These are phyloP conservation scores for Psittacula echo DNA, from an alignment of 2,797 vertebrate species.

Conservation along the genomic window DNA sequence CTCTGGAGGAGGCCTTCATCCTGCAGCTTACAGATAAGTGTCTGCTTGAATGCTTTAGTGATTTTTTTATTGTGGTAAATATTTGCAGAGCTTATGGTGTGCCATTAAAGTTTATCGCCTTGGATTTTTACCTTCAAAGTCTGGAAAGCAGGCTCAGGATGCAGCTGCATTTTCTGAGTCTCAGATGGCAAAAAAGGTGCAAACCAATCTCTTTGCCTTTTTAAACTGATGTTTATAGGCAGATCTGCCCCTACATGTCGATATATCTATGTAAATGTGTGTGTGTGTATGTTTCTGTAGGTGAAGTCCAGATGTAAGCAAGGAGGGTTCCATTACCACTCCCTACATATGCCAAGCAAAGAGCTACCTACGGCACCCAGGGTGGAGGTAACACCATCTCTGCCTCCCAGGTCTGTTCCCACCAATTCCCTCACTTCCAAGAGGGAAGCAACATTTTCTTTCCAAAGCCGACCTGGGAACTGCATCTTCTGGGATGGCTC, in stretches of 20 bases:
- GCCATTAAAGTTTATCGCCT: neutral
- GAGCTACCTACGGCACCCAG: neutral
- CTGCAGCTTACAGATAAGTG: neutral
- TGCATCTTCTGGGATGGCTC: neutral
- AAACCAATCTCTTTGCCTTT: neutral
- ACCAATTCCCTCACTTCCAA: neutral
- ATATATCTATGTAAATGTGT: accelerated
- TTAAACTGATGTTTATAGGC: neutral
- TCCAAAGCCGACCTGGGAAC: constrained; percentile 16
- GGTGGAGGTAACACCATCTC: neutral
- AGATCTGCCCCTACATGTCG: neutral
- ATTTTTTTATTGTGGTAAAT: neutral
- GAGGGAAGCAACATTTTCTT: neutral
- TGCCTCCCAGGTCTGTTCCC: neutral
- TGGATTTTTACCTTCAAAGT: neutral
- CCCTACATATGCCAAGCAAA: accelerated
- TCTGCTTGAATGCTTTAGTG: neutral
- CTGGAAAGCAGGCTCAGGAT: neutral
- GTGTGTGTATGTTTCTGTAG: neutral
- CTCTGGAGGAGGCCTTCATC: neutral
- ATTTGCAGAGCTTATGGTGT: neutral
- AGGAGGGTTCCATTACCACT: neutral
- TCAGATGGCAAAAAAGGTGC: neutral
- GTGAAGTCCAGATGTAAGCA: neutral
- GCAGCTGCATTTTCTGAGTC: neutral